Conservation (phyloP, 2,797 vertebrate genomes). For the Syndactyla subalaris region DNA sequence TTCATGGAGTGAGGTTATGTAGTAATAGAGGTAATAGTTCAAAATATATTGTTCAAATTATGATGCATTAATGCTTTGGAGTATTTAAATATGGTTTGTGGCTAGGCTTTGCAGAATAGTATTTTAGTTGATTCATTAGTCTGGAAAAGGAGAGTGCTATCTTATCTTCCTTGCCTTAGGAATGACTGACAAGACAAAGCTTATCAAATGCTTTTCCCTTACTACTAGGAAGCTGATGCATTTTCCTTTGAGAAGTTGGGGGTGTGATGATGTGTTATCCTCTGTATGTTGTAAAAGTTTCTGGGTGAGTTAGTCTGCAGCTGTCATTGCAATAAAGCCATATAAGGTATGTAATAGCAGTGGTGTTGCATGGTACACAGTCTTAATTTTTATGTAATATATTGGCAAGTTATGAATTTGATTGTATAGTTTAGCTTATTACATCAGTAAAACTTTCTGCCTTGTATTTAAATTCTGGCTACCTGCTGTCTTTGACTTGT, state of each 20-base stretch:
- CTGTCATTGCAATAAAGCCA: neutral
- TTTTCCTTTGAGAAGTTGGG: neutral
- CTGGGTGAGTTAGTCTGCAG: neutral
- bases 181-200: neutral
- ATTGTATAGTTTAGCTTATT: neutral
- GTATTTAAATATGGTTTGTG: neutral
- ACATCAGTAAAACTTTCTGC: neutral
- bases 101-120: neutral
- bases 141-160: neutral
- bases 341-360: neutral
- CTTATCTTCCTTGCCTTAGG: neutral
- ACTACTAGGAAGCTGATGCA: neutral
- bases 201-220: neutral
- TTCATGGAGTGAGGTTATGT: neutral
- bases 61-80: neutral
- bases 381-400: neutral
- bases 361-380: neutral
- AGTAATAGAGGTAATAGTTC: neutral
- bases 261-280: neutral
- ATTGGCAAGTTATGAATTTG: neutral
- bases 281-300: neutral
- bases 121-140: neutral
- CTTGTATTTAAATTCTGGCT: neutral
- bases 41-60: neutral
- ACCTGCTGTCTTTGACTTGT: neutral